A percentile compares a stretch with the other conserved stretches of the same genome.
These are phyloP conservation scores for Drosophila punjabiensis DNA, from an alignment of 1,140 invertebrate species.

Conservation along the genomic window DNA sequence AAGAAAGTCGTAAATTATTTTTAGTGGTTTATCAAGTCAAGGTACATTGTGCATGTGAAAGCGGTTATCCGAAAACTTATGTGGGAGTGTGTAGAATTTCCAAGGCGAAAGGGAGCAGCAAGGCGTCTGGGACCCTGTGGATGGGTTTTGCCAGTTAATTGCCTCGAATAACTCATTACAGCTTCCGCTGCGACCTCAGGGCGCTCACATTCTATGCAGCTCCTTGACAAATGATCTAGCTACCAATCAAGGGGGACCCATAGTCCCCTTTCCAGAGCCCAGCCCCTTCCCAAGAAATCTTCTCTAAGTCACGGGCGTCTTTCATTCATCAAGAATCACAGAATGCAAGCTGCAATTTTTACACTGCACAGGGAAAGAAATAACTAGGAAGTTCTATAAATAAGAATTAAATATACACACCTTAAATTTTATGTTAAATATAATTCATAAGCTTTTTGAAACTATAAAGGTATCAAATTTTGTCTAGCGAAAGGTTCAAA, in stretches of 20 bases:
- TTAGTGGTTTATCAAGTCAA: constrained; percentile 80
- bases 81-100: constrained; percentile 32
- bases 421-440: background rate
- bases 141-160: constrained; percentile 56
- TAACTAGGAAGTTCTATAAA: too few relatives aligned
- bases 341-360: constrained; percentile 1
- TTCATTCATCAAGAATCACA: constrained; percentile 66
- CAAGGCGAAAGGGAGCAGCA: constrained; percentile 6
- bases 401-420: background rate
- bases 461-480: background rate
- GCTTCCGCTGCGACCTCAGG: constrained; percentile 73
- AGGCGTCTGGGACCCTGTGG: constrained; percentile 18
- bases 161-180: constrained; percentile 82
- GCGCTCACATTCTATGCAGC: constrained; percentile 67
- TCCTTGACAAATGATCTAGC: constrained; percentile 79
- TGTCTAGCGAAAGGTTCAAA: background rate
- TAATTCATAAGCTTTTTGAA: too few relatives aligned
- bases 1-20: constrained; percentile 82
- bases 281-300: background rate
- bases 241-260: too few relatives aligned
- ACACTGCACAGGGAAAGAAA: background rate
- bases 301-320: constrained; percentile 31
- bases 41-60: constrained; percentile 58
- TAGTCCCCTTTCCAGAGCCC: background rate
- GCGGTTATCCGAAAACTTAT: constrained; percentile 30